Evolutionary conservation across 2,888 invertebrate genomes (phyloP), one percentile per base, ranked within the genome.

Genomic region (Meteorus cinctellus): DNA sequence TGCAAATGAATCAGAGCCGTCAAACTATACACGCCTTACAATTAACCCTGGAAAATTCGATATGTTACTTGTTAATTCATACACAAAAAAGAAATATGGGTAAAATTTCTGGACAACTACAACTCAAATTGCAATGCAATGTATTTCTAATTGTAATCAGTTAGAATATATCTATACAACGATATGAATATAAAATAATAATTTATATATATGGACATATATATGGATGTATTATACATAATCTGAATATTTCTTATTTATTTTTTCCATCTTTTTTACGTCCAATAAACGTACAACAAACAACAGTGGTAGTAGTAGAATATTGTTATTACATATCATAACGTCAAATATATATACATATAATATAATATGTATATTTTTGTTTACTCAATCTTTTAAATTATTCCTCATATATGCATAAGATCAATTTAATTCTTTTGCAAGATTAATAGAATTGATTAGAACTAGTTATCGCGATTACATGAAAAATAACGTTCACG

Each of bases 281-380:
- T 82, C 82, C 86, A 78, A 81, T 86, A 84, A 87, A 86, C 86
- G 85, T 87, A 87, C 85, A 88, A 88, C 88, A 87, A 88, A 88
- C 86, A 88, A 88, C 87, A 87, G 85, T 88, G 48, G 85, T 86
- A 87, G 86, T 85, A 86, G 86, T 87, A 87, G 86, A 88, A 87
- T 87, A 88, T 87, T 83, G 84, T 87, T 87, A 87, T 85, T 87
- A 87, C 84, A 86, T 60, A 60, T 55, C 27, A 83, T 87, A 88
- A 88, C 87, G 85, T 86, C 85, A 86, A 86, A 86, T 87, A 86
- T 84, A 84, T 84, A 77, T 78, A 67, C 75, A 77, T 72, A 78
- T 77, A 76, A 77, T 77, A 75, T 74, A 77, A 73, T 80, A 77
- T 79, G 72, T 80, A 74, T 79, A 73, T 77, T 76, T 67, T 76